These are phyloP conservation scores for Epinotia nisella DNA, from an alignment of 2,888 invertebrate genomes.

Conservation along the genomic window DNA sequence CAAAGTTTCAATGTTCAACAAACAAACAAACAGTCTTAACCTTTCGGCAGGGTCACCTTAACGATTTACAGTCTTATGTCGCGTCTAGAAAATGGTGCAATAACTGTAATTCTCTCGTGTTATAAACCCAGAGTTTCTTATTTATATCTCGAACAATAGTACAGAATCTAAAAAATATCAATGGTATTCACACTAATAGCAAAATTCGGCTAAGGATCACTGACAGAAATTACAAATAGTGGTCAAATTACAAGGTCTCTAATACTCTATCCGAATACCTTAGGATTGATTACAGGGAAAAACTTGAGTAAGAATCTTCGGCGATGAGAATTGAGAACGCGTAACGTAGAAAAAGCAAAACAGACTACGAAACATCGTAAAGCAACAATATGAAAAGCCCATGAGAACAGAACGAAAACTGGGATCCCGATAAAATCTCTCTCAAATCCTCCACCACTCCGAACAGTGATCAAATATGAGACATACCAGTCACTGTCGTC, in stretches of 20 bases:
- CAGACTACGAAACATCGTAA: background rate
- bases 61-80: conserved; percentile 1
- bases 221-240: background rate
- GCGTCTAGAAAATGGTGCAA: background rate
- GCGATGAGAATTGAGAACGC: background rate
- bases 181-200: too few species aligned
- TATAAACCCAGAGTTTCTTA: background rate
- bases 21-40: background rate
- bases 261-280: background rate
- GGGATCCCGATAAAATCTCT: background rate
- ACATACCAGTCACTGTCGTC: conserved; percentile 16
- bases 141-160: background rate
- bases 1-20: background rate
- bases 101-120: background rate
- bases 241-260: background rate
- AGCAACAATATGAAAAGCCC: conserved; percentile 1
- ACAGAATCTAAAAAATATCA: background rate
- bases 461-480: background rate
- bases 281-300: background rate
- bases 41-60: conserved; percentile 19
- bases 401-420: background rate
- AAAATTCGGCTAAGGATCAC: background rate
- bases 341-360: background rate
- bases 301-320: background rate
- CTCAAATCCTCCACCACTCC: background rate